Evolutionary conservation across 2,888 invertebrate genomes (phyloP).

Genomic region (Phortica okadai): DNA sequence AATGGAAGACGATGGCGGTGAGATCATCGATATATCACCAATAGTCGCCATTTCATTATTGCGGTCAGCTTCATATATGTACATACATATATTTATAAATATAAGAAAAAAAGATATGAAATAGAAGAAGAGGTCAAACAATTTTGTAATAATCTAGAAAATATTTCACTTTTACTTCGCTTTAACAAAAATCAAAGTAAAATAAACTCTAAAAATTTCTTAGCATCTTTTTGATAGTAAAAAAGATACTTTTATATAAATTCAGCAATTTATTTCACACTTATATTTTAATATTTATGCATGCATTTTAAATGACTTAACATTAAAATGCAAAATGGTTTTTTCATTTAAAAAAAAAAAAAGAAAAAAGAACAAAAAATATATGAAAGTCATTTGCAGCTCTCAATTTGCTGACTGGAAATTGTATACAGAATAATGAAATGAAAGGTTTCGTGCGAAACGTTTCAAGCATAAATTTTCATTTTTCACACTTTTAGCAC

Average conservation of each 20-base stretch:
- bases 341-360: conserved; percentile 6
- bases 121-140: background rate
- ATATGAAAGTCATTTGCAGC: background rate
- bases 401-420: conserved; percentile 35
- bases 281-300: no score
- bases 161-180: no score
- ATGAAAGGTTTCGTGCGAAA: background rate
- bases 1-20: conserved; percentile 77
- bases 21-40: conserved; percentile 77
- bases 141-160: no score
- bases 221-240: conserved; percentile 11
- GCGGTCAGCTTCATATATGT: conserved; percentile 72
- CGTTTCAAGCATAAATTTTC: conserved; percentile 63
- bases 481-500: background rate
- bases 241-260: conserved; percentile 19
- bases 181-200: no score
- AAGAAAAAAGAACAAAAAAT: background rate
- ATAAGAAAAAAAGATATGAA: background rate
- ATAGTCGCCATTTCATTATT: conserved; percentile 77
- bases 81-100: conserved; percentile 10
- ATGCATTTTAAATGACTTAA: no score
- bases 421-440: conserved; percentile 7
- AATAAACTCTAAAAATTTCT: no score
- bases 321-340: conserved; percentile 21
- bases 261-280: no score